Percentiles rank a stretch among this genome's conserved stretches.
phyloP scores from a whole-genome alignment of 2,113 vertebrate species.

The Alligator sinensis region DNA sequence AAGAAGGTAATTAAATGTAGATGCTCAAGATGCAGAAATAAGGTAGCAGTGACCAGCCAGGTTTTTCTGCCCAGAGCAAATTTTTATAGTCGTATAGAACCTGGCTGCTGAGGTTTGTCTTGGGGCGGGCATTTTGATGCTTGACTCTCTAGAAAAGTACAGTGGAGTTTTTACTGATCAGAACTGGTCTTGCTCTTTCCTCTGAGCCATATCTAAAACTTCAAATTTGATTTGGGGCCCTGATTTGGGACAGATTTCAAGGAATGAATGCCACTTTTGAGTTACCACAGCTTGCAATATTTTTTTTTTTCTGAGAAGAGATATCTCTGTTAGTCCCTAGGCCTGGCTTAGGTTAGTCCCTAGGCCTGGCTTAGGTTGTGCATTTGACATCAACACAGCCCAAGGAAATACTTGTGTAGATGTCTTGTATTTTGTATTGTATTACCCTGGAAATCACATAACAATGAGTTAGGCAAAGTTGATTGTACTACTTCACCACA shows the following conservation, averaged over 20 bases:
- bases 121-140: fast-evolving
- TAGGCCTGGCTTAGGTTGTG: not conserved
- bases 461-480: not conserved
- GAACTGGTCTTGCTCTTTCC: too few relatives aligned
- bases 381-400: not conserved
- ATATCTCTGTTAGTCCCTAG: not conserved
- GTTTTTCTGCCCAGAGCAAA: not conserved
- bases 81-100: fast-evolving
- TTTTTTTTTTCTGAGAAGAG: too few relatives aligned
- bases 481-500: not conserved
- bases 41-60: not conserved
- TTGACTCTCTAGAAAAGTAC: fast-evolving
- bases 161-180: fast-evolving
- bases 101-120: fast-evolving
- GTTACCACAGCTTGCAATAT: too few relatives aligned
- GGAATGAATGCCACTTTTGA: not conserved
- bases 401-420: not conserved
- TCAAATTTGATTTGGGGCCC: too few relatives aligned
- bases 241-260: too few relatives aligned
- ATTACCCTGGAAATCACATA: not conserved
- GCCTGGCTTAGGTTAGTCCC: not conserved
- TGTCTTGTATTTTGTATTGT: not conserved
- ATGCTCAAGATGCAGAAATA: not conserved
- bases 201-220: too few relatives aligned
- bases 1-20: not conserved